These are phyloP conservation scores for Heliothis peltigera DNA, from an alignment of 2,888 invertebrate species.

Conservation along the genomic window DNA sequence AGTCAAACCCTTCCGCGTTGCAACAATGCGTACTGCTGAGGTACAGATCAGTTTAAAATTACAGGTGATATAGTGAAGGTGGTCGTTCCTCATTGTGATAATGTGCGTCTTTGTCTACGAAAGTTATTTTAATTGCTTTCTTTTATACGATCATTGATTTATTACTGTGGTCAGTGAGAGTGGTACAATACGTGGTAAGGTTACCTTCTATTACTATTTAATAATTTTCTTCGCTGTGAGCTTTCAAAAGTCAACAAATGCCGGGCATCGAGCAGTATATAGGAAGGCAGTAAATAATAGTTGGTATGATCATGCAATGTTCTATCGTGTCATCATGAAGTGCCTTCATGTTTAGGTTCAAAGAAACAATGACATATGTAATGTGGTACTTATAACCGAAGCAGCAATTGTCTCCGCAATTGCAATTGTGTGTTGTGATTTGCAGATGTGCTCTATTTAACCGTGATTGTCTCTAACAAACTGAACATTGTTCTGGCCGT, in stretches of 20 bases:
- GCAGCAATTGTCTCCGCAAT: slow-evolving; percentile 51
- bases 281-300: background rate
- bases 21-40: slow-evolving; percentile 73
- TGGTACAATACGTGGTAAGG: slow-evolving; percentile 74
- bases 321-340: slow-evolving; percentile 10
- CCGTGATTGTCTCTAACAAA: slow-evolving; percentile 51
- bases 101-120: slow-evolving; percentile 81
- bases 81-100: slow-evolving; percentile 81
- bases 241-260: background rate
- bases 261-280: background rate
- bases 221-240: slow-evolving; percentile 23
- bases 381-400: slow-evolving; percentile 33
- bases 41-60: slow-evolving; percentile 84
- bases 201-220: slow-evolving; percentile 62
- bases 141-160: slow-evolving; percentile 87
- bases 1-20: slow-evolving; percentile 84
- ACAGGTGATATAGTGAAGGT: slow-evolving; percentile 88
- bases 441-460: slow-evolving; percentile 58
- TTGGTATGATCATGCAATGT: slow-evolving; percentile 4
- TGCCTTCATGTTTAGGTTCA: slow-evolving; percentile 24
- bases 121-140: slow-evolving; percentile 83
- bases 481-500: slow-evolving; percentile 38
- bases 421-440: slow-evolving; percentile 45
- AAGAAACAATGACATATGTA: slow-evolving; percentile 50
- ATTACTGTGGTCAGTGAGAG: slow-evolving; percentile 73